Percentiles rank a stretch among this genome's conserved stretches.
Evolutionary conservation across 2,113 vertebrate species (phyloP).

Genomic region (Notarius lentiginosus): DNA sequence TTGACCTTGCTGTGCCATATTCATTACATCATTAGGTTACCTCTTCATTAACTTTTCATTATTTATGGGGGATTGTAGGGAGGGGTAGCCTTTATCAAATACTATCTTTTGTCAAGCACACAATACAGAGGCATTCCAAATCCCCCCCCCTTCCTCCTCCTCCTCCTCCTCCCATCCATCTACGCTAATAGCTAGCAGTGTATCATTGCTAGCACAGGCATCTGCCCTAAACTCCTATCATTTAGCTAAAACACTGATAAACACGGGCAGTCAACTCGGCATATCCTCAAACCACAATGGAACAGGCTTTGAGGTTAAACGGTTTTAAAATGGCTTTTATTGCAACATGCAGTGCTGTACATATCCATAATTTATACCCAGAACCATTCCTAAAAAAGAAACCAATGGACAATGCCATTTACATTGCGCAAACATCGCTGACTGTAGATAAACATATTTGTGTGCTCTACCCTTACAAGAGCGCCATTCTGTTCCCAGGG

Average conservation of each 20-base stretch:
- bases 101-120: slow-evolving; percentile 62
- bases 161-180: neutral
- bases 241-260: slow-evolving; percentile 40
- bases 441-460: slow-evolving; percentile 60
- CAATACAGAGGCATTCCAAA: slow-evolving; percentile 33
- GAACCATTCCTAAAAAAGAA: slow-evolving; percentile 20
- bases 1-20: slow-evolving; percentile 79
- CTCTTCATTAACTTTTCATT: slow-evolving; percentile 86
- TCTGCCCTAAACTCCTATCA: slow-evolving; percentile 44
- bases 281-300: neutral
- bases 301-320: slow-evolving; percentile 28
- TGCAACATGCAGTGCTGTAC: neutral
- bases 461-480: slow-evolving; percentile 57
- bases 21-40: slow-evolving; percentile 85
- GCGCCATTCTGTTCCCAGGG: slow-evolving; percentile 63
- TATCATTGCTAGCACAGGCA: slow-evolving; percentile 49
- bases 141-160: neutral
- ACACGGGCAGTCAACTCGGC: slow-evolving; percentile 24
- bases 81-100: slow-evolving; percentile 64
- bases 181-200: slow-evolving; percentile 51
- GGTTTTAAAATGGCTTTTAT: neutral
- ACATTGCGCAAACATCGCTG: slow-evolving; percentile 52
- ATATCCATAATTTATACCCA: slow-evolving; percentile 19
- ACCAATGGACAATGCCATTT: slow-evolving; percentile 55
- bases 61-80: slow-evolving; percentile 72